Evolutionary conservation across 2,797 vertebrate genomes (phyloP).

Genomic region (Anguilla megastoma): DNA sequence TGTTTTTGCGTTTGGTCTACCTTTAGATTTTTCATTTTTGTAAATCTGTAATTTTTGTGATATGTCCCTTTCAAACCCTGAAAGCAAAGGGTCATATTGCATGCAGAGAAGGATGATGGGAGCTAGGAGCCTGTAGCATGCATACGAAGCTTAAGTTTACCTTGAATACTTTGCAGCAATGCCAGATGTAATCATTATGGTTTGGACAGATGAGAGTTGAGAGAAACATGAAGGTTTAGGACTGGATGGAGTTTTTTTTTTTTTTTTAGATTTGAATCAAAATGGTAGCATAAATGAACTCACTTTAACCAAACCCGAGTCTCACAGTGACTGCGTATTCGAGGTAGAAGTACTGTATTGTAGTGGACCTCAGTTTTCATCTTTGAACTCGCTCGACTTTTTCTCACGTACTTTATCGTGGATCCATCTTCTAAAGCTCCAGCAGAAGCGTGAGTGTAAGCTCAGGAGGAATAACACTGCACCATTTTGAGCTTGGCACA

Average conservation of each 20-base stretch:
- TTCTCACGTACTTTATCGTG: background rate
- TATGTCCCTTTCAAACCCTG: background rate
- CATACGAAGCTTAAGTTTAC: background rate
- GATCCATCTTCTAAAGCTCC: background rate
- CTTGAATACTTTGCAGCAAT: background rate
- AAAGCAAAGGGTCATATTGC: background rate
- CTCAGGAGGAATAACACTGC: background rate
- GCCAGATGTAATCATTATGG: background rate
- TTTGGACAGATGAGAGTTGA: constrained; percentile 30
- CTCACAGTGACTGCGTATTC: constrained; percentile 40
- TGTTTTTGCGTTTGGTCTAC: background rate
- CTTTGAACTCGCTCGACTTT: constrained; percentile 45
- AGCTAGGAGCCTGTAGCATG: background rate
- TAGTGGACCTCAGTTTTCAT: constrained; percentile 48
- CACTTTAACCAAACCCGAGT: constrained; percentile 8
- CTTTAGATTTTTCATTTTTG: background rate
- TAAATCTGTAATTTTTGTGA: background rate
- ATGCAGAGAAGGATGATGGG: background rate
- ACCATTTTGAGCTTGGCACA: background rate
- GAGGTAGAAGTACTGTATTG: constrained; percentile 45
- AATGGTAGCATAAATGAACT: constrained; percentile 16
- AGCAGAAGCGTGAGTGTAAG: background rate
- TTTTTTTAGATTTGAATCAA: constrained; percentile 47
- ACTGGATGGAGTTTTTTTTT: constrained; percentile 36
- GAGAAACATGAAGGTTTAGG: constrained; percentile 46